phyloP scores from a whole-genome alignment of 2,888 invertebrate genomes.

The Chaitophorus viminalis region DNA sequence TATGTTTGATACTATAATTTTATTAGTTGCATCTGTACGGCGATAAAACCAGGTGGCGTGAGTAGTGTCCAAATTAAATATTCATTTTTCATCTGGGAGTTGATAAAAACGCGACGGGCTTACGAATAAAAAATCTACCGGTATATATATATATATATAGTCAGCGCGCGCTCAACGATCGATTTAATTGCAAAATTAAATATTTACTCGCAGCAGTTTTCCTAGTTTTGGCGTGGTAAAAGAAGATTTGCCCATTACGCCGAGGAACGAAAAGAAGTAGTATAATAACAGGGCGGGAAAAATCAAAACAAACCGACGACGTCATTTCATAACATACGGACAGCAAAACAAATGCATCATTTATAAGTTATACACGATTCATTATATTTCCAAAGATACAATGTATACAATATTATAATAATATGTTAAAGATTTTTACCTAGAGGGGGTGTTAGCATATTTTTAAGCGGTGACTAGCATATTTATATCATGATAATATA shows the following conservation, averaged over 20 bases:
- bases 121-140: constrained; percentile 35
- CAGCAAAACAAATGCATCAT: no score
- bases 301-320: neutral
- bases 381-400: constrained; percentile 36
- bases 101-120: constrained; percentile 2
- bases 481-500: constrained; percentile 51
- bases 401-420: neutral
- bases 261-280: neutral
- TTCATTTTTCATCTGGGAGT: constrained; percentile 51
- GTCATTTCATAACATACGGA: no score
- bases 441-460: constrained; percentile 52
- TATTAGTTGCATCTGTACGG: constrained; percentile 24
- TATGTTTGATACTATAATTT: constrained; percentile 42
- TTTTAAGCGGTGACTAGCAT: constrained; percentile 57
- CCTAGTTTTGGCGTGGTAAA: neutral
- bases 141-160: no score
- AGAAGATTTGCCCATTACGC: neutral
- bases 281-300: neutral
- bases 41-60: constrained; percentile 29
- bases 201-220: constrained; percentile 21
- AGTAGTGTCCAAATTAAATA: constrained; percentile 41
- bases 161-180: neutral
- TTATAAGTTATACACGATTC: neutral
- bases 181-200: constrained; percentile 44
- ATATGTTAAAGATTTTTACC: constrained; percentile 39